These are phyloP conservation scores for Lymantria dispar DNA, from an alignment of 2,888 invertebrate genomes.

Conservation along the genomic window DNA sequence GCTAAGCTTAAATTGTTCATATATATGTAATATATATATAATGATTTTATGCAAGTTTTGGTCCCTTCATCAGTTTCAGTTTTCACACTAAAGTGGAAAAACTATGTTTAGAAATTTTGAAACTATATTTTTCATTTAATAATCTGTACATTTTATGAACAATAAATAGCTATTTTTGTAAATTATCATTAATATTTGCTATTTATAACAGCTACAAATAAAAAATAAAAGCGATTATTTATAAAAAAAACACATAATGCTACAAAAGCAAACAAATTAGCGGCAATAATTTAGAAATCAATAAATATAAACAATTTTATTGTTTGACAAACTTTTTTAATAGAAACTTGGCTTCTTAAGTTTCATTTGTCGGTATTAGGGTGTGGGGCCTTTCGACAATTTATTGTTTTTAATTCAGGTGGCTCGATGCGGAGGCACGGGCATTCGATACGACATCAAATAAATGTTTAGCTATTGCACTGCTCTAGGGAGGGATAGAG, in stretches of 20 bases:
- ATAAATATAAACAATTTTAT: slow-evolving; percentile 46
- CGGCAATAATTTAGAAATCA: slow-evolving; percentile 35
- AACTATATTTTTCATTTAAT: too few relatives aligned
- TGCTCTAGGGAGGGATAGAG: slow-evolving; percentile 24
- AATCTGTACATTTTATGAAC: too few relatives aligned
- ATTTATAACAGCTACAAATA: neutral
- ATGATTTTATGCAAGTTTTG: too few relatives aligned
- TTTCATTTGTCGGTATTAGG: slow-evolving; percentile 25
- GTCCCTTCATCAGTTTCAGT: too few relatives aligned
- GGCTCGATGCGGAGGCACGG: slow-evolving; percentile 51
- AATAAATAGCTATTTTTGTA: too few relatives aligned
- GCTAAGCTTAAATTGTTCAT: too few relatives aligned
- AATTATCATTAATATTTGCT: too few relatives aligned
- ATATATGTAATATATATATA: too few relatives aligned
- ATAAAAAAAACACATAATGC: slow-evolving; percentile 4
- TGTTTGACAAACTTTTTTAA: slow-evolving; percentile 64
- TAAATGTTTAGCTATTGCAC: slow-evolving; percentile 62
- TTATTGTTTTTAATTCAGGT: slow-evolving; percentile 77
- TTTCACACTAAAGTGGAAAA: too few relatives aligned
- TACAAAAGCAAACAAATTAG: slow-evolving; percentile 23
- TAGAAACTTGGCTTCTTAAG: slow-evolving; percentile 49
- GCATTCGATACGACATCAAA: slow-evolving; percentile 61
- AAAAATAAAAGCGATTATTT: slow-evolving; percentile 8
- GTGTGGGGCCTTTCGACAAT: slow-evolving; percentile 43
- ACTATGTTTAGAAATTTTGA: too few relatives aligned